Conservation (phyloP, 2,113 vertebrate species). For the Platanista minor region DNA sequence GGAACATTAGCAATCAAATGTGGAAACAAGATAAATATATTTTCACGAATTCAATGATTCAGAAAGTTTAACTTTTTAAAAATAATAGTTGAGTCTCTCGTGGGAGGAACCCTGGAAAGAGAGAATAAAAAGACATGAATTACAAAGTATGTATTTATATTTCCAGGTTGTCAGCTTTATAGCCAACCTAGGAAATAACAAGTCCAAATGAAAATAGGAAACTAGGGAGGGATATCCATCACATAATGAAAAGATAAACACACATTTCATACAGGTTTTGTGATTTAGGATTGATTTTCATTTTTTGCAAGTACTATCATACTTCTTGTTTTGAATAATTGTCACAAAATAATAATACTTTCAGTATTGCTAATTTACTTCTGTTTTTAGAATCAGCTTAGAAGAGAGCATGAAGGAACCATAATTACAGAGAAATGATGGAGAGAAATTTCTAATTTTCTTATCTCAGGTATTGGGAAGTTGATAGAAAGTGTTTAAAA, state of each 20-base stretch:
- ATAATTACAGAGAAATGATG: not conserved
- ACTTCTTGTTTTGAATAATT: not conserved
- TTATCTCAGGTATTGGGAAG: not conserved
- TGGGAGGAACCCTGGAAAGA: not conserved
- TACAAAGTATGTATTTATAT: not conserved
- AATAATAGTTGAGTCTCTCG: not conserved
- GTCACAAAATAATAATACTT: not conserved
- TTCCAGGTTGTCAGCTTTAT: not conserved
- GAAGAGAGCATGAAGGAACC: not conserved
- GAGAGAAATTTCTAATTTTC: not conserved
- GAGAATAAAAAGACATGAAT: not conserved
- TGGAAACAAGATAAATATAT: not conserved
- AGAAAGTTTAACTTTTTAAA: not conserved
- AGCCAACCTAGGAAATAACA: not conserved
- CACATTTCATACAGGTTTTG: not conserved
- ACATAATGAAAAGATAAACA: not conserved
- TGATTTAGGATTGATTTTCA: not conserved
- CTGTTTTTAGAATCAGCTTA: not conserved
- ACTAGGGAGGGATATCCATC: not conserved
- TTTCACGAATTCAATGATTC: not conserved
- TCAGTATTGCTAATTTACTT: not conserved
- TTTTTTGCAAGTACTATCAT: not conserved
- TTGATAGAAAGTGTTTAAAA: not conserved
- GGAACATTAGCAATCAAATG: not conserved
- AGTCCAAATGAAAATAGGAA: not conserved